phyloP scores from a whole-genome alignment of 2,113 vertebrate genomes.

The Antechinus stuartii region DNA sequence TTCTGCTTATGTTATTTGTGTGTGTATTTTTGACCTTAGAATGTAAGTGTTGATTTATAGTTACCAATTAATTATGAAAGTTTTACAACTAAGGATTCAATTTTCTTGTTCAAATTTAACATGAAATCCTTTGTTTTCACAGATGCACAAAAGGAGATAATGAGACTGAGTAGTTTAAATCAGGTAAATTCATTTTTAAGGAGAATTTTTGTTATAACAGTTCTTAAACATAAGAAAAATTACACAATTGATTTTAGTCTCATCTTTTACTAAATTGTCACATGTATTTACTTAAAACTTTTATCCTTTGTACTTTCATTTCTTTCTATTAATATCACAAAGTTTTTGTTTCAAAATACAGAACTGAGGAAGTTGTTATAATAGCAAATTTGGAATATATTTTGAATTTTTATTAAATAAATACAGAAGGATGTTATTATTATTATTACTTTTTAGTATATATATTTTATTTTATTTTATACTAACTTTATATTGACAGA shows the following conservation, averaged over 20 bases:
- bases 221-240: slow-evolving; percentile 35
- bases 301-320: slow-evolving; percentile 37
- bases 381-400: background rate
- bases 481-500: no score
- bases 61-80: slow-evolving; percentile 54
- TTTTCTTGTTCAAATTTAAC: slow-evolving; percentile 56
- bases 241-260: slow-evolving; percentile 25
- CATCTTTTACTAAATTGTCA: slow-evolving; percentile 29
- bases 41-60: background rate
- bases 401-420: slow-evolving; percentile 35
- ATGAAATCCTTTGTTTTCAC: slow-evolving; percentile 69
- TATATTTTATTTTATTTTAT: no score
- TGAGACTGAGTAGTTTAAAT: slow-evolving; percentile 85
- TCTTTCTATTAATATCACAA: slow-evolving; percentile 22
- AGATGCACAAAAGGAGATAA: slow-evolving; percentile 92
- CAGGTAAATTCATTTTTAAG: slow-evolving; percentile 85
- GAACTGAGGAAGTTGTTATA: background rate
- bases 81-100: slow-evolving; percentile 25
- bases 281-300: slow-evolving; percentile 32
- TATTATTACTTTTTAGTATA: no score
- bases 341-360: slow-evolving; percentile 13
- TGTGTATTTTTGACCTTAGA: slow-evolving; percentile 50
- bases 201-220: slow-evolving; percentile 34
- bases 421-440: slow-evolving; percentile 6
- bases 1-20: slow-evolving; percentile 38